Base-by-base conservation (phyloP, 92 coral and sea anemone genomes). In the Plumapathes pennacea region DNA sequence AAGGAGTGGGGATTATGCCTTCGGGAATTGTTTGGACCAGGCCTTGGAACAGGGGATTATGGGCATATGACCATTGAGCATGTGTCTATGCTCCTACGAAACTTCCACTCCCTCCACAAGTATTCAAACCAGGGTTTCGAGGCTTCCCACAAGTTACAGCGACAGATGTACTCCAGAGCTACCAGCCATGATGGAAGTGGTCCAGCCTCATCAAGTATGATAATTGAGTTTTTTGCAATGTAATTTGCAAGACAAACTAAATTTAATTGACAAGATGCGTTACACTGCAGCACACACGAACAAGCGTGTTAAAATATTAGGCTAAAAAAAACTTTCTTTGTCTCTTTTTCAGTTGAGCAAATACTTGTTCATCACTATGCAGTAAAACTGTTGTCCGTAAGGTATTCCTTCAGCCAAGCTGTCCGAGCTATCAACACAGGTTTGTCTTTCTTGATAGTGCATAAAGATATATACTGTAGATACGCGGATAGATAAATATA, bases 1-100 rank as follows among this genome's bases (percentile, higher is more conserved):
- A 74, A 74, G 25, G 82, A 64, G 65, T 74, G 75, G 75, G 74
- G 67, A 11, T 66, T 74, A 36, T 56, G 34, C 52, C 59, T 66
- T 25, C 57, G 76, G 34, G 69, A 75, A 24, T 45, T 65, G 53
- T 75, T 75, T 66, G 82, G 76, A 32, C 51, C 66, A 4, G 50
- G 75, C 52, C 76, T 75, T 22, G 82, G 82, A 2, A 66, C 82
- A 23, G 62, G 82, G 17, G 82, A 75, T 40, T 65, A 75, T 38
- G 76, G 82, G 10, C 76, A 75, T 40, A 25, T 75, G 21, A 46
- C 59, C 2, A 67, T 55, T 4, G 80, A 62, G 36, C 80, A 72
- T 17, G 57, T 66, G 17, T 56, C 67, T 7, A 68, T 68, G 67
- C 32, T 58, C 3, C 22, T 71, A 3, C 12, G 69, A 19, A 65